These are phyloP conservation scores for Tilapia sparmanii DNA, from an alignment of 2,113 vertebrate species.

Conservation along the genomic window DNA sequence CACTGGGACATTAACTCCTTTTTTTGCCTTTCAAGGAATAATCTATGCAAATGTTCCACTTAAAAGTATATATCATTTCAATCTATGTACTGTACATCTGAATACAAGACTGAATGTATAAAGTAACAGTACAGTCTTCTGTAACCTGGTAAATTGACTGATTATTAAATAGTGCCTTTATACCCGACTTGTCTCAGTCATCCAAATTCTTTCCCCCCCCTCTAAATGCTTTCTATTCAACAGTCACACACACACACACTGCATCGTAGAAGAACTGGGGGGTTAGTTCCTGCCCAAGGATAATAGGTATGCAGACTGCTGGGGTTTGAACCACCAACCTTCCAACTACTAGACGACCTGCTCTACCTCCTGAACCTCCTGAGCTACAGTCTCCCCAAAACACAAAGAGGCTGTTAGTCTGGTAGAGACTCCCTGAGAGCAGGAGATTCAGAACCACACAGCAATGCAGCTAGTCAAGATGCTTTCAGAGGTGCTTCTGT, in stretches of 20 bases:
- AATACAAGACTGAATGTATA: not conserved
- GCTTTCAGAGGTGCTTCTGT: not conserved
- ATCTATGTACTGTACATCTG: not conserved
- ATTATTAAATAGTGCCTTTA: not conserved
- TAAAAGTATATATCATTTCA: not conserved
- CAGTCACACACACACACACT: not conserved
- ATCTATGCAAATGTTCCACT: not conserved
- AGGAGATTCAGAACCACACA: not conserved
- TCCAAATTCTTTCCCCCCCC: not conserved
- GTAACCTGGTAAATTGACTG: not conserved
- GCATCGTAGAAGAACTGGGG: not conserved
- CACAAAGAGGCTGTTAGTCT: not conserved
- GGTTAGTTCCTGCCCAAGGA: not conserved
- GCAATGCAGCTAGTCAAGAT: not conserved
- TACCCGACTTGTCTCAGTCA: not conserved
- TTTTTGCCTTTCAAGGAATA: not conserved
- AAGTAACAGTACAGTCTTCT: not conserved
- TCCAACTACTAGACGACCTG: rapidly evolving
- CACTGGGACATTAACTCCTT: not conserved
- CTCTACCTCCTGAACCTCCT: not conserved
- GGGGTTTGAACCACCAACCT: not conserved
- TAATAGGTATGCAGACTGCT: not conserved
- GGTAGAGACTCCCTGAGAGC: rapidly evolving
- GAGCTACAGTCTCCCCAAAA: not conserved
- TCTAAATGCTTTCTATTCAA: not conserved